Evolutionary conservation across 2,113 vertebrate species (phyloP), one percentile per base, ranked within the genome.

Genomic region (Gavialis gangeticus): DNA sequence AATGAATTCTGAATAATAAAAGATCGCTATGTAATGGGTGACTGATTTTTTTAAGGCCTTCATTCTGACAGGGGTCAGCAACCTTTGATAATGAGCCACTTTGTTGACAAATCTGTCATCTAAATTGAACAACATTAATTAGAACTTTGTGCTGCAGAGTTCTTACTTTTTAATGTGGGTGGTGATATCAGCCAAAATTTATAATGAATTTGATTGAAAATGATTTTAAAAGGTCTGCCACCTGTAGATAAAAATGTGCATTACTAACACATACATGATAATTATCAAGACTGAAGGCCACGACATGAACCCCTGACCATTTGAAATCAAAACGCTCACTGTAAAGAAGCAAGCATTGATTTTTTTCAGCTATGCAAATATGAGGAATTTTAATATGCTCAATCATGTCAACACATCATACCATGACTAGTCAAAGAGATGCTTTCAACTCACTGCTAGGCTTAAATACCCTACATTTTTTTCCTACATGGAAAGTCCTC

Each of bases 231-330:
- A 97, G 97, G 96, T 97, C 96, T 96, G 94, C 94, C 95, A 97
- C 97, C 97, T 98, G 97, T 96, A 95, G 97, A 97, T 97, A 94
- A 97, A 97, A 97, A 95, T 95, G 94, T 95, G 88, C 95, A 93
- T 98, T 96, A 95, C 92, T 96, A 64, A 34, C 59, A 92, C 46
- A 77, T 71, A 88, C 94, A 87, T 96, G 91, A 83, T 97, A 97
- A 97, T 97, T 97, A 97, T 82, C 77, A 81, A 96, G 95, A 92
- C 85, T 89, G 85, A 95, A 96, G 94, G 84, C 88, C 34, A 4
- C 84, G 81, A 85, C 88, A 60, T 92, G 96, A 97, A 95, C 96
- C 60, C 30, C 1, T 96, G 97, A 93, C 95, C 91, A 94, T 95
- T 57, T 95, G 97, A 98, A 97, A 97, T 97, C 57, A 96, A 96